phyloP scores from a whole-genome alignment of 35 echinoderm and acorn worm species.

The Diadema setosum region DNA sequence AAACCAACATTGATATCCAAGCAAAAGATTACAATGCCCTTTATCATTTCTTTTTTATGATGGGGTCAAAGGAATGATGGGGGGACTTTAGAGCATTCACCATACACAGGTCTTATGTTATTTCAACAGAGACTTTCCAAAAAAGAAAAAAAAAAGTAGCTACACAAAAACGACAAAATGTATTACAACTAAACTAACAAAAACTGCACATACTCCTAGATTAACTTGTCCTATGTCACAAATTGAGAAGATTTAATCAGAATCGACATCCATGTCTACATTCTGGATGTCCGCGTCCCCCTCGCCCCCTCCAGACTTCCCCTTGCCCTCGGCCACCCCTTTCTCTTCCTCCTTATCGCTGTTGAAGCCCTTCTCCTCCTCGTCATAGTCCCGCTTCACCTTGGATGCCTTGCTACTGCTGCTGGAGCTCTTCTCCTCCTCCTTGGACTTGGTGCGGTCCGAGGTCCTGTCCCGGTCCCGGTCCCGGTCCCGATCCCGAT shows the following conservation, averaged over 20 bases:
- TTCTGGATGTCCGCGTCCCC: conserved; percentile 51
- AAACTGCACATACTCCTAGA: too few relatives aligned
- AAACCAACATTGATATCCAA: too few relatives aligned
- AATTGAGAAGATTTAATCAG: conserved; percentile 29
- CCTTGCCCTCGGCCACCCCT: conserved; percentile 15
- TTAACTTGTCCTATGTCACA: too few relatives aligned
- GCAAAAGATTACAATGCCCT: too few relatives aligned
- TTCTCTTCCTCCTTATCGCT: conserved; percentile 48
- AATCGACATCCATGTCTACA: conserved; percentile 85
- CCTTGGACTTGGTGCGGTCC: neutral
- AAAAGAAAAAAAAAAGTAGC: too few relatives aligned
- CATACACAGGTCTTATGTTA: too few relatives aligned
- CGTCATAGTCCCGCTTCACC: conserved; percentile 81
- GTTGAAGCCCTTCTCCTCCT: conserved; percentile 80
- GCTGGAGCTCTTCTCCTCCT: neutral
- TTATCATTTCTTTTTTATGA: too few relatives aligned
- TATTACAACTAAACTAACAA: too few relatives aligned
- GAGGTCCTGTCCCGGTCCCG: neutral
- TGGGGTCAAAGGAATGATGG: too few relatives aligned
- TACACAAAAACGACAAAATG: too few relatives aligned
- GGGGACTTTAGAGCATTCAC: too few relatives aligned
- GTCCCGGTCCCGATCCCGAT: neutral
- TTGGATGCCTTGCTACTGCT: conserved; percentile 47
- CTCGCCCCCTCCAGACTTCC: neutral
- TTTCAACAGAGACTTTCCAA: too few relatives aligned